Evolutionary conservation across 2,888 invertebrate genomes (phyloP), one percentile per base, ranked within the genome.

Genomic region (Labia minor): DNA sequence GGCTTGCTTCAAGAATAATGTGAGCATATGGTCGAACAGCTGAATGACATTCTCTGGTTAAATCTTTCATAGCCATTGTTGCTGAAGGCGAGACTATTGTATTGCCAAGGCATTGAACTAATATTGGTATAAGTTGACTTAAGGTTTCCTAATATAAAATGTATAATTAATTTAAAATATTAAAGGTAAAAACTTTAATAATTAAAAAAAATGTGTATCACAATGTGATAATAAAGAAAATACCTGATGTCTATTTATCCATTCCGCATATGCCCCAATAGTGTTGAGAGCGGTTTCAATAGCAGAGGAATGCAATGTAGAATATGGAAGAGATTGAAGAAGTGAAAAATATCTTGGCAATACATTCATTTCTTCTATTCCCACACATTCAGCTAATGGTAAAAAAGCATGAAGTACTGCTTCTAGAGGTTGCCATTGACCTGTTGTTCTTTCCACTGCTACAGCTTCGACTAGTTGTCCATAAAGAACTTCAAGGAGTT

Each of bases 41-140:
- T 65, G 84, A 76, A 72, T 86, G 84, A 75, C 93, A 93, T 76
- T 93, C 92, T 37, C 88, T 81, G 33, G 91, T 87, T 49, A 96
- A 83, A 74, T 94, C 94, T 75, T 94, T 91, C 11, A 95, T 81
- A 20, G 95, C 94, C 77, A 94, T 85, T 1, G 94, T 93, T 0
- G 92, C 88, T 67, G 90, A 85, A 2, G 90, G 87, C 0, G 89
- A 86, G 69, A 90, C 87, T 21, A 85, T 81, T 0, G 84, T 78
- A 71, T 86, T 83, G 26, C 79, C 82, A 11, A 92, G 77, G 1
- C 89, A 88, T 37, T 78, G 76, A 16, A 86, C 79, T 1, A 90
- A 78, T 19, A 91, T 77, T n/a, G 87, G 86, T 66, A 91, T 80
- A 4, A 88, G 84, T 68, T 82, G 81, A 21, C 81, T 81, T 70